Conservation (phyloP, 2,797 vertebrate species). For the Triplophysa yarkandensis region DNA sequence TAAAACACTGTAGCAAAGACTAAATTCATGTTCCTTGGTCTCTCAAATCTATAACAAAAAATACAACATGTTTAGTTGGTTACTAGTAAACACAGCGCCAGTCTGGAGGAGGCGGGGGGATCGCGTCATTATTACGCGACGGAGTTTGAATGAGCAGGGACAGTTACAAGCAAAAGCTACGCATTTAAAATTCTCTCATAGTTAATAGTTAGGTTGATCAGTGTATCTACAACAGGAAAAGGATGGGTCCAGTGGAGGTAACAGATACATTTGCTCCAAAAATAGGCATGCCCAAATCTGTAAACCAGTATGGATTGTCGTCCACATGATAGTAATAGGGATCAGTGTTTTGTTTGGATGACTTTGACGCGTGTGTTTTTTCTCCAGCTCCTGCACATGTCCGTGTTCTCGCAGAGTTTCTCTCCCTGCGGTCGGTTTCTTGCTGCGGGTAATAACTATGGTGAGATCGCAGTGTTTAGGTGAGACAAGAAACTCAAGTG, state of each 20-base stretch:
- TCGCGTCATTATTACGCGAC: constrained; percentile 53
- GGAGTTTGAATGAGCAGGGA: constrained; percentile 26
- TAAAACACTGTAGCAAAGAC: no score
- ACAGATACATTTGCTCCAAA: not conserved
- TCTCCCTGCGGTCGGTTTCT: constrained; percentile 88
- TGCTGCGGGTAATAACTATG: constrained; percentile 87
- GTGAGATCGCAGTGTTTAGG: constrained; percentile 89
- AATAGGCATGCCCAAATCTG: not conserved
- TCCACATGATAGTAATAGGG: not conserved
- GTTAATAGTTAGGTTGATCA: not conserved
- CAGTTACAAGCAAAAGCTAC: not conserved
- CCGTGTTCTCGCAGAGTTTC: constrained; percentile 85
- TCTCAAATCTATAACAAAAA: no score
- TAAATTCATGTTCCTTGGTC: no score
- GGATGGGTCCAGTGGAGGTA: constrained; percentile 68
- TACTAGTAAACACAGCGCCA: not conserved
- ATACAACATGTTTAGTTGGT: not conserved
- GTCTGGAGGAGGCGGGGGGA: not conserved
- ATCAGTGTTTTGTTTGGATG: not conserved
- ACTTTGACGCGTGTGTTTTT: not conserved
- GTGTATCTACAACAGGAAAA: not conserved
- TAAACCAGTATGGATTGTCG: not conserved
- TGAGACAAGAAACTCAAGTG: constrained; percentile 51
- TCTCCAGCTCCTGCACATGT: constrained; percentile 86
- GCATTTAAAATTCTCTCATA: not conserved